Percentiles rank a stretch among this genome's conserved stretches.
Conservation (phyloP, 92 coral and sea anemone genomes). For the Siderastrea radians region DNA sequence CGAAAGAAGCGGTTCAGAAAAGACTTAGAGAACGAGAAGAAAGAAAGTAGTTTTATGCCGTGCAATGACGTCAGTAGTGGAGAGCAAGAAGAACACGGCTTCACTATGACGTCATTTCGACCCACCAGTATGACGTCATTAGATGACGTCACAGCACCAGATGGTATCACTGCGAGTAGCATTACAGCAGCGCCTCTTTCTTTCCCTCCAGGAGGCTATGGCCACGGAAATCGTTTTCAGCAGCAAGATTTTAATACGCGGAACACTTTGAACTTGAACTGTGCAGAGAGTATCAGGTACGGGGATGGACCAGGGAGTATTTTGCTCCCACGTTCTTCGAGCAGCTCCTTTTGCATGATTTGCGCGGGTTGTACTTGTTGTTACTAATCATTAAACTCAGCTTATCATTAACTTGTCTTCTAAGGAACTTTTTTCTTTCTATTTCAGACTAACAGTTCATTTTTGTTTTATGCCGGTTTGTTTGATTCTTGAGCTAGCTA, state of each 20-base stretch:
- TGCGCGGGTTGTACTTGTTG: constrained; percentile 38
- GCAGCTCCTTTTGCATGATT: constrained; percentile 4
- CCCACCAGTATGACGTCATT: neutral
- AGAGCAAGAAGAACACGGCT: neutral
- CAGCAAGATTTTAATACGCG: neutral
- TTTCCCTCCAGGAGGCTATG: neutral
- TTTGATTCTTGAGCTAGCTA: too few species aligned
- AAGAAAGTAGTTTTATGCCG: neutral
- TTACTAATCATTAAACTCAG: neutral
- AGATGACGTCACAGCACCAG: neutral
- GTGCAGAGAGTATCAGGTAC: neutral
- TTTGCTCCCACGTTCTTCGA: neutral
- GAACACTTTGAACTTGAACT: neutral
- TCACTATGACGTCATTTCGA: neutral
- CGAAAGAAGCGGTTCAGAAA: constrained; percentile 82
- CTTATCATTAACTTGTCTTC: neutral
- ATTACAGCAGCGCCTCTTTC: neutral
- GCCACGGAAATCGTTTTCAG: neutral
- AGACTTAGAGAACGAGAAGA: neutral
- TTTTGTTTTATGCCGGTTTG: too few species aligned
- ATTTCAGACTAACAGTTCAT: neutral
- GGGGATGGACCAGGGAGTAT: neutral
- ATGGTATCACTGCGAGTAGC: neutral
- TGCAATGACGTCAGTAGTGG: neutral
- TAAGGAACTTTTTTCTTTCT: too few species aligned